Evolutionary conservation across 2,797 vertebrate genomes (phyloP).

Genomic region (Anabacerthia variegaticeps): DNA sequence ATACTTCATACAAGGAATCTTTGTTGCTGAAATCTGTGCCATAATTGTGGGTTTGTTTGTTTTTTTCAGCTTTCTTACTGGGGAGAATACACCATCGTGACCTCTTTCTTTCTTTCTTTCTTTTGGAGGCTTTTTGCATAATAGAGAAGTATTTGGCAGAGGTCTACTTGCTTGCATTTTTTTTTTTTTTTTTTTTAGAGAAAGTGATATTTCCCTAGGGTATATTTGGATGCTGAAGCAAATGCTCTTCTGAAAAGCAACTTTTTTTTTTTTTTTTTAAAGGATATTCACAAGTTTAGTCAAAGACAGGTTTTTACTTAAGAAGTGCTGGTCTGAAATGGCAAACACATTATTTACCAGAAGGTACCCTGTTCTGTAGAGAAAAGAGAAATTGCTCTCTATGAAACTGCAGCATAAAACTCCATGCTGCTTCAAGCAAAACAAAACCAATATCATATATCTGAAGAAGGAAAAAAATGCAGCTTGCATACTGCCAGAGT

Average conservation of each 20-base stretch:
- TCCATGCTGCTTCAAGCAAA: neutral
- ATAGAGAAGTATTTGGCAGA: neutral
- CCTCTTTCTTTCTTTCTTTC: neutral
- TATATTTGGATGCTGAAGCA: neutral
- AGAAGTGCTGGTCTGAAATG: neutral
- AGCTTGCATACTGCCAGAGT: neutral
- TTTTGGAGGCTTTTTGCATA: neutral
- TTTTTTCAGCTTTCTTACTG: slow-evolving; percentile 19
- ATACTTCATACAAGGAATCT: neutral
- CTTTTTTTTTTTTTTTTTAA: neutral
- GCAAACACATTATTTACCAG: neutral
- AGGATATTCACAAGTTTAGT: neutral
- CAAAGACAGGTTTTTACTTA: neutral
- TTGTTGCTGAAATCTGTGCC: slow-evolving; percentile 19
- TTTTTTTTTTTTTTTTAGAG: neutral
- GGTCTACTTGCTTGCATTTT: neutral
- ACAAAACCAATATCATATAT: neutral
- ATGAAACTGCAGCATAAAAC: neutral
- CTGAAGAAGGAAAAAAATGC: neutral
- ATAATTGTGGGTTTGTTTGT: neutral
- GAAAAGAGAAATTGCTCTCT: neutral
- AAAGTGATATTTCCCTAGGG: neutral
- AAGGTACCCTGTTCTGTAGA: neutral
- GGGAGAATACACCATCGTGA: neutral
- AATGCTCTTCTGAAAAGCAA: neutral